Evolutionary conservation across 1,140 invertebrate genomes (phyloP).

Genomic region (Dreissena polymorpha): DNA sequence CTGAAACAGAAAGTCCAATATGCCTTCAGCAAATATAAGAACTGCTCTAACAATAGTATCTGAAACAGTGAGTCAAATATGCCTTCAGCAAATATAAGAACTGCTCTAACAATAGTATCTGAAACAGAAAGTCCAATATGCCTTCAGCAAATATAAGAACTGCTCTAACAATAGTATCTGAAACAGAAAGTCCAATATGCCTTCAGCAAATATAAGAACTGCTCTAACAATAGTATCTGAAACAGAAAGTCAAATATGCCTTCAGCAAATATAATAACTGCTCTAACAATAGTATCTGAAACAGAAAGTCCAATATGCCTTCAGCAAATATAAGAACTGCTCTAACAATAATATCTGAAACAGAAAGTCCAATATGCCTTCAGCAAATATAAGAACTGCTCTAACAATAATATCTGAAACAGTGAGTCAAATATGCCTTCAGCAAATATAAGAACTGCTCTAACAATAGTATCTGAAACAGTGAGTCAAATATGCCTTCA

Average conservation of each 20-base stretch:
- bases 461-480: constrained; percentile 85
- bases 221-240: constrained; percentile 87
- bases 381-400: constrained; percentile 92
- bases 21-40: constrained; percentile 94
- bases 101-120: constrained; percentile 88
- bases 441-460: constrained; percentile 92
- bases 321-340: constrained; percentile 94
- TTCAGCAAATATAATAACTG: constrained; percentile 94
- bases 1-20: constrained; percentile 65
- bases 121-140: constrained; percentile 87
- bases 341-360: constrained; percentile 86
- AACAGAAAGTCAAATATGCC: constrained; percentile 90
- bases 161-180: constrained; percentile 87
- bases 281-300: constrained; percentile 86
- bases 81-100: constrained; percentile 95
- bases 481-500: constrained; percentile 93
- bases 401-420: constrained; percentile 85
- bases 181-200: constrained; percentile 88
- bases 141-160: constrained; percentile 96
- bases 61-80: constrained; percentile 87
- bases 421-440: constrained; percentile 94
- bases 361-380: constrained; percentile 92
- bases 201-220: constrained; percentile 94
- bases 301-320: constrained; percentile 90
- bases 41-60: constrained; percentile 89